Evolutionary conservation across 2,797 vertebrate species (phyloP), one percentile per base, ranked within the genome.

Genomic region (Gymnopithys bicolor): DNA sequence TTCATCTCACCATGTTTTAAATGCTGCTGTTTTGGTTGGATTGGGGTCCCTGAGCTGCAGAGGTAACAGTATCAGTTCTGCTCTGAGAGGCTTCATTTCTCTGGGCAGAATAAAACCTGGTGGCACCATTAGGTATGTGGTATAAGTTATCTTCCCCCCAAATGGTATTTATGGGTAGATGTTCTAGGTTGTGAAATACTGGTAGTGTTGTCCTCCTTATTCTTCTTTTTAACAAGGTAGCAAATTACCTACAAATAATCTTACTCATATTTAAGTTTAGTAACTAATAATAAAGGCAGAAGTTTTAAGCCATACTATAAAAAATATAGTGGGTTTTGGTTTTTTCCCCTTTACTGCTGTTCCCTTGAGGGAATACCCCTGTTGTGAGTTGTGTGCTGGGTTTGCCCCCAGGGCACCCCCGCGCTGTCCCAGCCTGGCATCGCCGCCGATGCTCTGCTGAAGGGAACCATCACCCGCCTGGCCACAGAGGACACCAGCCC

Each of bases 381-480:
- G 19, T 64, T 76, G 46, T 71, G 49, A 80, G 15, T 76, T 12
- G 24, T 53, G 25, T 53, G 71, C 27, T 83, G 95, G 33, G 3
- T 97, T 86, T 91, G 32, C 58, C 93, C 90, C 37, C 95, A 99
- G 99, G 99, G 99, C 90, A 99, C 99, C 5, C 99, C 99, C 5
- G 99, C 99, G 59, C 95, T 99, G 91, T 94, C 98, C 37, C 99
- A 99, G 98, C 87, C 99, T 32, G 98, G 98, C 94, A 98, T 99
- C 58, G 98, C 99, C 11, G 98, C 99, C 27, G 99, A 99, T n/a
- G 97, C 99, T 2, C 90, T 98, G 53, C 93, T 99, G 56, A 99
- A 99, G 96, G 98, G 99, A 84, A 98, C 99, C 81, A 99, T 99
- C 96, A 98, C 98, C 75, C 98, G 99, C 68, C 97, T 99, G 74